Evolutionary conservation across 2,113 vertebrate species (phyloP).

Genomic region (Alosa alosa): DNA sequence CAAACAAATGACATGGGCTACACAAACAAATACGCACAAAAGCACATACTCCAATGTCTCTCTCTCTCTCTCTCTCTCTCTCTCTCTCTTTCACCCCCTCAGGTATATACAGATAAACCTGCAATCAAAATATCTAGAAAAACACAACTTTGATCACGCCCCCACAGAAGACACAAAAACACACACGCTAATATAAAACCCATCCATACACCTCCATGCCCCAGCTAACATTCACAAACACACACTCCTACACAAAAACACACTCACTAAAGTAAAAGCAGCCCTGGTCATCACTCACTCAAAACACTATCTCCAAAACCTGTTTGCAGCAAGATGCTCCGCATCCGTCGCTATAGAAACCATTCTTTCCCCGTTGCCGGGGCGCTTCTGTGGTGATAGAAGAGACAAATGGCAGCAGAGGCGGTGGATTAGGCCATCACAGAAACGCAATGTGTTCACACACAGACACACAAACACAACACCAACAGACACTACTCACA

Average conservation of each 20-base stretch:
- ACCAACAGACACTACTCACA: no score
- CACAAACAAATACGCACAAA: no score
- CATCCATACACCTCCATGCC: background rate
- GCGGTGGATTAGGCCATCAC: slow-evolving; percentile 51
- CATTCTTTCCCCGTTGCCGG: slow-evolving; percentile 55
- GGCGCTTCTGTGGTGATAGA: slow-evolving; percentile 51
- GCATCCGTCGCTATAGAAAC: slow-evolving; percentile 69
- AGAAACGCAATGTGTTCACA: slow-evolving; percentile 19
- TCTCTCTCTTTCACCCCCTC: no score
- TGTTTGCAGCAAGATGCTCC: slow-evolving; percentile 48
- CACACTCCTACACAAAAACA: background rate
- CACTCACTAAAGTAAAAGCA: background rate
- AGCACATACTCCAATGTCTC: no score
- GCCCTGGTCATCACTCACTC: background rate
- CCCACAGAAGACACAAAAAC: background rate
- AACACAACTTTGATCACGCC: background rate
- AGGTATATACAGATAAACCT: background rate
- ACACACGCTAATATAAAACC: background rate
- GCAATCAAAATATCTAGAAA: background rate
- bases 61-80: no score
- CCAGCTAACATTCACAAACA: background rate
- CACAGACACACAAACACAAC: background rate
- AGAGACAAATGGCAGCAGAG: slow-evolving; percentile 60
- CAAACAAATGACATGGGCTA: no score
- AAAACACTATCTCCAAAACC: slow-evolving; percentile 22